A percentile compares a stretch with the other conserved stretches of the same genome.
Evolutionary conservation across 2,113 vertebrate genomes (phyloP).

Genomic region (Gyps fulvus): DNA sequence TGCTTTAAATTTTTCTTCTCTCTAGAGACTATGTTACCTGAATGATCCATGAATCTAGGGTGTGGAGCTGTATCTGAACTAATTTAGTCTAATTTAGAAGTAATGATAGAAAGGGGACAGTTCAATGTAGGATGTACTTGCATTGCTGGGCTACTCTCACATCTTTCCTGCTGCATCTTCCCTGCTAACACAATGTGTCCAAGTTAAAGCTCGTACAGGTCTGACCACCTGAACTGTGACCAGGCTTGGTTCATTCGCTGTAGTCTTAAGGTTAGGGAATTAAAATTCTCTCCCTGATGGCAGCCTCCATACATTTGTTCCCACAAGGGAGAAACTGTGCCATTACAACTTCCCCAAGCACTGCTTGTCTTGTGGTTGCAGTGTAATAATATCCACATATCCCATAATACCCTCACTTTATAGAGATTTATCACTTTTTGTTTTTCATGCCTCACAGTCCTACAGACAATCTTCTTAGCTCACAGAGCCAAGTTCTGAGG

Average conservation of each 20-base stretch:
- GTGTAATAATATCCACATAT: neutral
- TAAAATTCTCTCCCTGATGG: neutral
- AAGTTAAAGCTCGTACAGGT: neutral
- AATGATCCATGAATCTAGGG: neutral
- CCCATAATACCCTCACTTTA: neutral
- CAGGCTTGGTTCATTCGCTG: neutral
- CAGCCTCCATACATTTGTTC: neutral
- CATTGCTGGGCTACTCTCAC: neutral
- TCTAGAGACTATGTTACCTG: neutral
- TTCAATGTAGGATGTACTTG: neutral
- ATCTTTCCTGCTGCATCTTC: neutral
- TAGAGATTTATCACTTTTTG: neutral
- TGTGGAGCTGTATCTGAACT: neutral
- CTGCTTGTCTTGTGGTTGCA: neutral
- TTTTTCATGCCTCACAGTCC: neutral
- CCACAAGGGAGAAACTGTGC: neutral
- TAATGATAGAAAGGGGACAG: neutral
- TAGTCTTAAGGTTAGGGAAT: neutral
- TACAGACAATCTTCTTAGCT: neutral
- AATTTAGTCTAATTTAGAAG: neutral
- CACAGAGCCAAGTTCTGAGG: neutral
- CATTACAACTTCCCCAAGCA: neutral
- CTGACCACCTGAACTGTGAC: neutral
- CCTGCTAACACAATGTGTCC: neutral
- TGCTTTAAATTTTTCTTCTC: neutral